Base-by-base conservation (phyloP, 2,888 invertebrate species). In the Tholera decimalis region DNA sequence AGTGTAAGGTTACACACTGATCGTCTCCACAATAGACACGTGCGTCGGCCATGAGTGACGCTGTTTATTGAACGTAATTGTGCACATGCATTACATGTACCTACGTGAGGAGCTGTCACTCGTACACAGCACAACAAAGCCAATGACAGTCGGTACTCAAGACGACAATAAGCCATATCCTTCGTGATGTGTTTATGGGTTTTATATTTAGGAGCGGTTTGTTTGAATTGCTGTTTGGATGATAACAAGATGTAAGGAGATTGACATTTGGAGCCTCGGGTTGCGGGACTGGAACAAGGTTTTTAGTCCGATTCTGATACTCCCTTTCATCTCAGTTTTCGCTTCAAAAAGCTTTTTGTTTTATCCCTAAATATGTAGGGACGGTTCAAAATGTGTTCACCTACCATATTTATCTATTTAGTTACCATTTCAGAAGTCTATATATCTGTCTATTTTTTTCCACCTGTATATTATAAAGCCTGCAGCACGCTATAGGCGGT, bases 1-100 rank as follows among this genome's bases (percentile, higher is more conserved):
- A 22, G 18, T 37, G 3, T 22, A 30, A 18, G 22, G 7, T 18
- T 26, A 20, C 22, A 22, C 7, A 59, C 44, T n/a, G 24, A 11
- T 24, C 9, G 58, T 33, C 60, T 43, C 55, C 50, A 55, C 26
- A 35, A 41, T 46, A 35, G 8, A 18, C 59, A 66, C 22, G 54
- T 51, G 60, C 8, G n/a, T 9, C n/a, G 8, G 20, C 7, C 7
- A 20, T 15, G 13, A 22, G 28, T n/a, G 22, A 26, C 6, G 22
- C 43, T 55, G 30, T 72, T 61, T 72, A 61, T 68, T 67, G 53
- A 37, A 15, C 33, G 22, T 44, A 61, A 68, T 56, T 59, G 73
- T 55, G 50, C 55, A 55, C 41, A 41, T 57, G 47, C 18, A 37
- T n/a, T n/a, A n/a, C 20, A 20, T 26, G n/a, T 3, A 3, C 9